A percentile compares a stretch with the other conserved stretches of the same genome.
Conservation (phyloP, 2,113 vertebrate genomes). For the Proteles cristata region DNA sequence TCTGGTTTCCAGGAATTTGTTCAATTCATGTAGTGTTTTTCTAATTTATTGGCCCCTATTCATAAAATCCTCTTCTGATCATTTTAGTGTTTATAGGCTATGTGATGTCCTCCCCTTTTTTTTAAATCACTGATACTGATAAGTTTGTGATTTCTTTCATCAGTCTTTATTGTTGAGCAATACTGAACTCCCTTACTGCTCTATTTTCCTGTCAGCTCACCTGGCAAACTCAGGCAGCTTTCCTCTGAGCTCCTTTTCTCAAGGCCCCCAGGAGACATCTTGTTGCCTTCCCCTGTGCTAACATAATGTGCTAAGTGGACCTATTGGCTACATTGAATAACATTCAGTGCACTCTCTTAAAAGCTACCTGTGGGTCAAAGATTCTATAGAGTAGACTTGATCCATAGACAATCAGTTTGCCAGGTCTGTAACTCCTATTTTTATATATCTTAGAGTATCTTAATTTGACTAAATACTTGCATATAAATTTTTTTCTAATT, state of each 20-base stretch:
- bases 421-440: not conserved
- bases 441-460: not conserved
- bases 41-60: not conserved
- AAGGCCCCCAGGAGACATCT: not conserved
- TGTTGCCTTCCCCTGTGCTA: not conserved
- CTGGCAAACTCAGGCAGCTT: not conserved
- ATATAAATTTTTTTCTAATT: not conserved
- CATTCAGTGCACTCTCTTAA: not conserved
- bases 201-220: not conserved
- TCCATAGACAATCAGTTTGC: not conserved
- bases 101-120: not conserved
- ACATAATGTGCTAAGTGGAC: not conserved
- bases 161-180: not conserved
- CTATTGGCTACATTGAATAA: not conserved
- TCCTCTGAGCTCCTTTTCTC: not conserved
- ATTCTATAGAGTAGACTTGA: not conserved
- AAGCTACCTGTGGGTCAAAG: not conserved
- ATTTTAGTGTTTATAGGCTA: not conserved
- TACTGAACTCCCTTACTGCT: not conserved
- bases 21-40: not conserved
- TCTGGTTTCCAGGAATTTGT: constrained; percentile 32
- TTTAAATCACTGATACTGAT: not conserved
- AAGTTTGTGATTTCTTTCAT: not conserved
- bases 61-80: not conserved
- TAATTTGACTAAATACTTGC: not conserved